Evolutionary conservation across 2,797 vertebrate species (phyloP).

Genomic region (Aotus griseimembra): DNA sequence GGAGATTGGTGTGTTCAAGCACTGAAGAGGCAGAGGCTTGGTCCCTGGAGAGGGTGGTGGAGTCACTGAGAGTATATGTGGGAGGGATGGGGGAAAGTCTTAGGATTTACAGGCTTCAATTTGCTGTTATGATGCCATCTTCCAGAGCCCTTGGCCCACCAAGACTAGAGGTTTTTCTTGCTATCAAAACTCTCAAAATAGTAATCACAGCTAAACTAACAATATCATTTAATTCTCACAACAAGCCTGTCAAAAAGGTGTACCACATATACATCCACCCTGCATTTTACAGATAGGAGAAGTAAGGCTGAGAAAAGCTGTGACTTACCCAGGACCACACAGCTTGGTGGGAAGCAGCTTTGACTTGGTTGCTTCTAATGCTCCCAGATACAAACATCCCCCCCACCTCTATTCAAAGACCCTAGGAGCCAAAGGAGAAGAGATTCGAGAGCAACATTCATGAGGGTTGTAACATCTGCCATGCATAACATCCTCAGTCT

Average conservation of each 20-base stretch:
- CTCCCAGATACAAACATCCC: neutral
- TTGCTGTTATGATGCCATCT: neutral
- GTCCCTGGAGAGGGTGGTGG: neutral
- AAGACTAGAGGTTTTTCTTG: neutral
- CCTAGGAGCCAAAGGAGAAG: neutral
- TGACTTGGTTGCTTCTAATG: neutral
- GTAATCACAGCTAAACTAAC: neutral
- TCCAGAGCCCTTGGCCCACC: neutral
- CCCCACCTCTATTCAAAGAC: neutral
- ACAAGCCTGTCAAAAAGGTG: neutral
- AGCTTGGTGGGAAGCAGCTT: neutral
- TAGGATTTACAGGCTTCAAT: neutral
- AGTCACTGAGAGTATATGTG: neutral
- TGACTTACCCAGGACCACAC: neutral
- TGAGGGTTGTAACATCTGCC: neutral
- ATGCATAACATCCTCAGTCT: neutral
- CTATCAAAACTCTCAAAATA: slow-evolving; percentile 15
- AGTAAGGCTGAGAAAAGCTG: neutral
- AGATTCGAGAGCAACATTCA: neutral
- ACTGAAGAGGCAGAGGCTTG: neutral
- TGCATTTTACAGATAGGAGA: neutral
- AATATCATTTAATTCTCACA: neutral
- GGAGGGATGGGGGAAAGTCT: neutral
- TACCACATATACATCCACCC: neutral
- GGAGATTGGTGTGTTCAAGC: neutral